Conservation (phyloP, 2,888 invertebrate species). For the Schizaphis graminum region DNA sequence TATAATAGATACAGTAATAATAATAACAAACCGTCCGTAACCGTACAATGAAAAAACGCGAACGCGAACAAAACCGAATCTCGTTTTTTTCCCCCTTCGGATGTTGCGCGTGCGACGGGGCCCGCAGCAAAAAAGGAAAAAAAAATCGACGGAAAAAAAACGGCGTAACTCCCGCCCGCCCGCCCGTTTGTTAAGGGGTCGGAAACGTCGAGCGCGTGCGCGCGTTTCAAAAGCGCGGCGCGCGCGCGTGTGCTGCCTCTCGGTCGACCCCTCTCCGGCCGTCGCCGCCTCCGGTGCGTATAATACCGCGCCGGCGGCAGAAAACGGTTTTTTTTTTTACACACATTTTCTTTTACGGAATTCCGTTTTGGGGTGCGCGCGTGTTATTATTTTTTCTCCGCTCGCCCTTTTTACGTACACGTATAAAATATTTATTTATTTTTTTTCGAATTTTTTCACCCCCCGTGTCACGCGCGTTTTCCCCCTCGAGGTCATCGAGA, state of each 20-base stretch:
- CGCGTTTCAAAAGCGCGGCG: slow-evolving; percentile 63
- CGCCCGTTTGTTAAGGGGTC: slow-evolving; percentile 25
- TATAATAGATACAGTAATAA: slow-evolving; percentile 7
- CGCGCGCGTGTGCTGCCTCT: slow-evolving; percentile 25
- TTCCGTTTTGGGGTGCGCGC: slow-evolving; percentile 57
- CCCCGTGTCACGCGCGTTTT: slow-evolving; percentile 34
- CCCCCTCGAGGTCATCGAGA: slow-evolving; percentile 62
- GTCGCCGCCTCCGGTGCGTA: background rate
- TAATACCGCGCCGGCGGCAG: slow-evolving; percentile 9
- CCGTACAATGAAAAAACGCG: slow-evolving; percentile 13
- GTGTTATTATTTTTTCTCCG: slow-evolving; percentile 26
- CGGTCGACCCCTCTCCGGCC: slow-evolving; percentile 32
- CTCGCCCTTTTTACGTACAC: slow-evolving; percentile 28
- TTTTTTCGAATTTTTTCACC: slow-evolving; percentile 27
- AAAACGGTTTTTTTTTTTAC: slow-evolving; percentile 64
- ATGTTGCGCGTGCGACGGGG: slow-evolving; percentile 24
- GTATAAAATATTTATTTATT: slow-evolving; percentile 28
- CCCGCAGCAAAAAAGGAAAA: background rate
- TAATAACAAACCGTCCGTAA: slow-evolving; percentile 34
- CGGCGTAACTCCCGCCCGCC: background rate
- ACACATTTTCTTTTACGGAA: slow-evolving; percentile 60
- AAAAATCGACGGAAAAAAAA: slow-evolving; percentile 46
- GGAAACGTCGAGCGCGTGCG: slow-evolving; percentile 57
- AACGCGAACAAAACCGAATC: slow-evolving; percentile 16
- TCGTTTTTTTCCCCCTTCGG: slow-evolving; percentile 57